phyloP scores from a whole-genome alignment of 2,888 invertebrate genomes.

The Caradrina clavipalpis region DNA sequence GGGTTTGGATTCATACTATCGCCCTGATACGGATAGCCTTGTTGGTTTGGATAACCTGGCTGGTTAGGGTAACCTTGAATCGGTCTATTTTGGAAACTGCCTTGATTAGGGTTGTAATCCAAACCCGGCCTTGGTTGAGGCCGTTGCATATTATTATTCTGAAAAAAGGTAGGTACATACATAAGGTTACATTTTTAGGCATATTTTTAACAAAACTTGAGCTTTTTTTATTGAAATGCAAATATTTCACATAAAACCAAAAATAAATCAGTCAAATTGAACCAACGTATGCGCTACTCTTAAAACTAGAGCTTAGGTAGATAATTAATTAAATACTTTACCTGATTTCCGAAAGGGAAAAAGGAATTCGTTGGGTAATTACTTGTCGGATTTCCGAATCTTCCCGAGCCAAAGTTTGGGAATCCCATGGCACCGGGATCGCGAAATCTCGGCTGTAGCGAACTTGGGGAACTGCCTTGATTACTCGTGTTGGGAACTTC shows the following conservation, averaged over 20 bases:
- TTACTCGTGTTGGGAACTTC: constrained; percentile 46
- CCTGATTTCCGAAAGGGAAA: constrained; percentile 66
- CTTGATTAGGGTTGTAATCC: constrained; percentile 37
- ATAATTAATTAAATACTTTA: constrained; percentile 54
- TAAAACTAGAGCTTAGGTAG: constrained; percentile 1
- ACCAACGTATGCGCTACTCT: background rate
- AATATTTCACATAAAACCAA: background rate
- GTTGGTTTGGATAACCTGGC: constrained; percentile 24
- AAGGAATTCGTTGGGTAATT: constrained; percentile 70
- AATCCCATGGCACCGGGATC: constrained; percentile 48
- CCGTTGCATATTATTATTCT: constrained; percentile 42
- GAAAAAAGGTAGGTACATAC: background rate
- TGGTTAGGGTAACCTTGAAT: constrained; percentile 27
- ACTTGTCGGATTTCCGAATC: constrained; percentile 64
- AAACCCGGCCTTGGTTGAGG: constrained; percentile 21
- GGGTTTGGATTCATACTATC: constrained; percentile 40
- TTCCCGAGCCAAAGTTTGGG: constrained; percentile 65
- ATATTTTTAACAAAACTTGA: no score
- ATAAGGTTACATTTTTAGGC: no score
- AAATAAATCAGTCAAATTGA: no score
- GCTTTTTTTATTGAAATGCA: background rate
- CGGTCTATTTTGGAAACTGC: constrained; percentile 26
- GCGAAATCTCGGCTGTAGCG: constrained; percentile 63
- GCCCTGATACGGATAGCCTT: constrained; percentile 33
- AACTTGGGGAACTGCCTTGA: constrained; percentile 37